Conservation (phyloP, 92 coral and sea anemone species). For the Diadumene lineata region DNA sequence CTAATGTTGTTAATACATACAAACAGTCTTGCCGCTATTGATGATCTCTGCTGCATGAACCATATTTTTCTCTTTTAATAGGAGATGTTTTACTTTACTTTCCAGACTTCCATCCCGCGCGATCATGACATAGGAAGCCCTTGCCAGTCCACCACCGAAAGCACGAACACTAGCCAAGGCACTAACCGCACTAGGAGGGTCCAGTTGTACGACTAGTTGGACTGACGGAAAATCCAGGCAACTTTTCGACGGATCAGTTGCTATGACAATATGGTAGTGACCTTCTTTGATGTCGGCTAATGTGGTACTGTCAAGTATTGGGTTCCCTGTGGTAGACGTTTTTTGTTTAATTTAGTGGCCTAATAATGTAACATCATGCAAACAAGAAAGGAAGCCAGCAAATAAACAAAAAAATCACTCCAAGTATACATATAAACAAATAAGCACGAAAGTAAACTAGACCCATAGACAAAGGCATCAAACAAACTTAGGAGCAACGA, state of each 20-base stretch:
- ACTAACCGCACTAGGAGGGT: conserved; percentile 73
- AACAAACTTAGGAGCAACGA: no score
- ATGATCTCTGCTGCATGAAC: conserved; percentile 58
- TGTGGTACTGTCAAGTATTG: not conserved
- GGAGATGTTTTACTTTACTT: conserved; percentile 68
- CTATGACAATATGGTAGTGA: conserved; percentile 77
- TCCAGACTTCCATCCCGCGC: conserved; percentile 74
- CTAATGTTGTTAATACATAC: not conserved
- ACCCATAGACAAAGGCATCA: no score
- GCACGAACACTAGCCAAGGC: conserved; percentile 78
- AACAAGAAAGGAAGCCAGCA: no score
- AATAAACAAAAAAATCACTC: no score
- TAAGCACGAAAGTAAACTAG: no score
- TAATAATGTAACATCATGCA: no score
- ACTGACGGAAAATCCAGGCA: conserved; percentile 67
- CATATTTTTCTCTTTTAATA: conserved; percentile 76
- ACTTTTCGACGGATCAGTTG: conserved; percentile 68
- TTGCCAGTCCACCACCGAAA: not conserved
- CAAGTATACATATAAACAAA: no score
- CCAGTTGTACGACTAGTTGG: conserved; percentile 79
- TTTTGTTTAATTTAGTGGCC: no score
- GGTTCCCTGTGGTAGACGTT: not conserved
- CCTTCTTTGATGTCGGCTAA: conserved; percentile 46
- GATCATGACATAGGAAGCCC: conserved; percentile 60
- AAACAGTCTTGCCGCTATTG: conserved; percentile 7